Evolutionary conservation across 2,797 vertebrate genomes (phyloP).

Genomic region (Mastacembelus armatus): DNA sequence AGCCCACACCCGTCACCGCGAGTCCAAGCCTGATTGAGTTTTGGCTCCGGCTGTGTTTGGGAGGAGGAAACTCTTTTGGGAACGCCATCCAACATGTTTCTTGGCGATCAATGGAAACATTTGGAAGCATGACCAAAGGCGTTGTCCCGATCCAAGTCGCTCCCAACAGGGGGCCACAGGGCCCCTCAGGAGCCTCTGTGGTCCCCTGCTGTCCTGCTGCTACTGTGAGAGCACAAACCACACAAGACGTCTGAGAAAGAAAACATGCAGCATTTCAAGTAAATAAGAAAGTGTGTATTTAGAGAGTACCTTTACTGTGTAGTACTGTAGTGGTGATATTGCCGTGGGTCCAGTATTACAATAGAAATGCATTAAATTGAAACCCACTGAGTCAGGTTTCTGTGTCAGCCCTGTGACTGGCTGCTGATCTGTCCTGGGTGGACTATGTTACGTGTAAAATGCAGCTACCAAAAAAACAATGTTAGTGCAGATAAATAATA

Average conservation of each 20-base stretch:
- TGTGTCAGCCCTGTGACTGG: too few species aligned
- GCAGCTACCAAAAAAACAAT: too few species aligned
- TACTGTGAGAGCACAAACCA: slow-evolving; percentile 37
- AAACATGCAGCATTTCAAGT: neutral
- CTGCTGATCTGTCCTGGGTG: too few species aligned
- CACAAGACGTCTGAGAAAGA: slow-evolving; percentile 42
- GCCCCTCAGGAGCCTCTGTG: slow-evolving; percentile 43
- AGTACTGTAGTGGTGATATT: neutral
- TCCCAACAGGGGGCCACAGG: slow-evolving; percentile 40
- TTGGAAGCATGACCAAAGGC: slow-evolving; percentile 68
- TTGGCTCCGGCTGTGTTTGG: slow-evolving; percentile 49
- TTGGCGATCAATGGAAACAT: slow-evolving; percentile 62
- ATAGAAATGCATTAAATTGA: neutral
- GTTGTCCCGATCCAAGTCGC: slow-evolving; percentile 50
- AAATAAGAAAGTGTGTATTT: neutral
- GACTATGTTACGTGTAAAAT: too few species aligned
- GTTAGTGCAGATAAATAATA: too few species aligned
- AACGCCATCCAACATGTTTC: slow-evolving; percentile 47
- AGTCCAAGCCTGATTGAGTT: slow-evolving; percentile 51
- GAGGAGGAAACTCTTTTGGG: slow-evolving; percentile 41
- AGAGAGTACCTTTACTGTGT: neutral
- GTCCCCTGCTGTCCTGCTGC: slow-evolving; percentile 23
- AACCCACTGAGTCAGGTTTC: too few species aligned
- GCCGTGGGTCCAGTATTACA: neutral
- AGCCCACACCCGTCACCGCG: neutral